Evolutionary conservation across 2,797 vertebrate species (phyloP).

Genomic region (Melanotaenia trifasciata): DNA sequence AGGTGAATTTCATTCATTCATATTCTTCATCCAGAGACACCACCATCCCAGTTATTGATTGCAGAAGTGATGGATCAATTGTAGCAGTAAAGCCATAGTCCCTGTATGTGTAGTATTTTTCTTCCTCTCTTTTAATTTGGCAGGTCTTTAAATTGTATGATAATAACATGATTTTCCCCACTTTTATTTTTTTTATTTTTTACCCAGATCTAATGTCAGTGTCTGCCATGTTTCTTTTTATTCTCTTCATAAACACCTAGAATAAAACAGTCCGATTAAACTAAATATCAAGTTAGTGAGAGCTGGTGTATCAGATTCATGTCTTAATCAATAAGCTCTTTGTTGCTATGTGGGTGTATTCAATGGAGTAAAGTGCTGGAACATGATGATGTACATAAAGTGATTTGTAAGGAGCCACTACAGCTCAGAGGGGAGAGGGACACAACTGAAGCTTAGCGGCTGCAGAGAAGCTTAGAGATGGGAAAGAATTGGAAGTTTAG

Average conservation of each 20-base stretch:
- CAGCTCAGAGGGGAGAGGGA: conserved; percentile 30
- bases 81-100: conserved; percentile 49
- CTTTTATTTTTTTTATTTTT: conserved; percentile 22
- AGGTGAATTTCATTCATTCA: conserved; percentile 75
- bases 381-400: conserved; percentile 69
- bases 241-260: not conserved
- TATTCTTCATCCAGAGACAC: conserved; percentile 69
- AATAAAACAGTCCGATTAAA: conserved; percentile 47
- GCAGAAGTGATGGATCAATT: conserved; percentile 44
- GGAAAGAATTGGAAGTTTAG: not conserved
- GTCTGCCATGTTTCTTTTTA: not conserved
- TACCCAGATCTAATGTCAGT: conserved; percentile 7
- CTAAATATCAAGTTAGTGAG: conserved; percentile 30
- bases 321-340: conserved; percentile 72
- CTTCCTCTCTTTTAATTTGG: conserved; percentile 18
- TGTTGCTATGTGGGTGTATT: conserved; percentile 63
- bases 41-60: conserved; percentile 69
- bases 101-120: conserved; percentile 18
- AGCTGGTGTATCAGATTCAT: conserved; percentile 61
- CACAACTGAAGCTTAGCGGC: conserved; percentile 7
- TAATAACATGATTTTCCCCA: not conserved
- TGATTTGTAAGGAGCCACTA: conserved; percentile 54
- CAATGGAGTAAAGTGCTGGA: conserved; percentile 66
- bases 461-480: not conserved
- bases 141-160: not conserved